Percentiles rank a stretch among this genome's conserved stretches.
These are phyloP conservation scores for Chrysaora quinquecirrha DNA, from an alignment of 30 jellyfish, hydroid and myxozoan species.

Conservation along the genomic window DNA sequence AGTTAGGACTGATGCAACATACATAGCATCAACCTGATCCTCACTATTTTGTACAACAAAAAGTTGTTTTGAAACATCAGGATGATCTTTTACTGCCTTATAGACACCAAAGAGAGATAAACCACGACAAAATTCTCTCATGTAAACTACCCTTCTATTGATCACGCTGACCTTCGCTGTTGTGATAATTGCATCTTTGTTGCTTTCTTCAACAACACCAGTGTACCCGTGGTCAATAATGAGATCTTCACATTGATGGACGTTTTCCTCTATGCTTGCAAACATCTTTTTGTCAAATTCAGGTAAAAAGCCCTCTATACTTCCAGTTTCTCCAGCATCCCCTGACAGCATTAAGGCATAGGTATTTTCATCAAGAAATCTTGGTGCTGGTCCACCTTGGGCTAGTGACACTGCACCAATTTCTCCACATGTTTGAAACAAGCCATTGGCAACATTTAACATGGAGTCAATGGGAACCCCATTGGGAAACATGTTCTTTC, in stretches of 20 bases:
- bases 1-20: neutral
- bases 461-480: conserved; percentile 1
- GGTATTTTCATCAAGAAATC: neutral
- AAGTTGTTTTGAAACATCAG: neutral
- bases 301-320: neutral
- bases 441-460: conserved; percentile 5
- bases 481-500: neutral
- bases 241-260: neutral
- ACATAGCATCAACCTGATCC: neutral
- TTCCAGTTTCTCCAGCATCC: neutral
- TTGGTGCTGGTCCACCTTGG: conserved; percentile 30
- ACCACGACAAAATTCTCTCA: conserved; percentile 15
- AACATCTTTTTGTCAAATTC: neutral
- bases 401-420: conserved; percentile 17
- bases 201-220: neutral
- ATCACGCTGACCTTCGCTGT: neutral
- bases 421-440: conserved; percentile 2
- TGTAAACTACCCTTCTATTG: neutral
- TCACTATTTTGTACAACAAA: neutral
- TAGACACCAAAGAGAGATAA: neutral
- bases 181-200: neutral
- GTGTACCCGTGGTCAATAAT: conserved; percentile 29
- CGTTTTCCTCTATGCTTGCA: neutral
- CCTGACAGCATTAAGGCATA: neutral
- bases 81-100: neutral